A percentile compares a stretch with the other conserved stretches of the same genome.
phyloP scores from a whole-genome alignment of 2,888 invertebrate genomes.

The Pantelozetes paolii region DNA sequence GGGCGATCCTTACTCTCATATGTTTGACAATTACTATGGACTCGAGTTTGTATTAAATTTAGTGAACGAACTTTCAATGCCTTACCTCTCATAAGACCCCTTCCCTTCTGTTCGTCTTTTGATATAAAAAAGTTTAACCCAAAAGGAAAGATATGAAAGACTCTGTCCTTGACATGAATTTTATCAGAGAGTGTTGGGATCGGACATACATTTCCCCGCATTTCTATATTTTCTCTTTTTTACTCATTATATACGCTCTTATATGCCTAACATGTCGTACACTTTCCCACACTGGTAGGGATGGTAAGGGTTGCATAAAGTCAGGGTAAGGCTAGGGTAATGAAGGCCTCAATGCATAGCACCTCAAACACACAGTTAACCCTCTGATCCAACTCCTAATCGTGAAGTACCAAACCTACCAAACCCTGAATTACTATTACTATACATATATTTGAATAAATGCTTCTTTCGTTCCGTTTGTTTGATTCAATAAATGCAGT shows the following conservation, averaged over 20 bases:
- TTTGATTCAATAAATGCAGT: slow-evolving; percentile 30
- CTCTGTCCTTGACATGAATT: slow-evolving; percentile 27
- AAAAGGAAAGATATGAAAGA: slow-evolving; percentile 14
- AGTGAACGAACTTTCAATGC: neutral
- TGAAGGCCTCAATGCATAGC: neutral
- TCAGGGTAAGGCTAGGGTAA: slow-evolving; percentile 31
- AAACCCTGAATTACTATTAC: too few species aligned
- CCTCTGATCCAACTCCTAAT: slow-evolving; percentile 3
- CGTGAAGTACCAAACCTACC: slow-evolving; percentile 28
- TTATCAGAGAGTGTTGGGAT: neutral
- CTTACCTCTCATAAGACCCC: slow-evolving; percentile 11
- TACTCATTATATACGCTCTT: slow-evolving; percentile 8
- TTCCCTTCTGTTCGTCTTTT: slow-evolving; percentile 19
- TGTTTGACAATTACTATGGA: neutral
- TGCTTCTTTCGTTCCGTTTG: slow-evolving; percentile 33
- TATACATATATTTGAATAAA: slow-evolving; percentile 28
- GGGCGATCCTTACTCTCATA: slow-evolving; percentile 20
- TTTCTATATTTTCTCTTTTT: slow-evolving; percentile 18
- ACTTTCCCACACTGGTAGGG: slow-evolving; percentile 29
- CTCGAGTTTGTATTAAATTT: neutral
- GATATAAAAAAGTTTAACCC: slow-evolving; percentile 13
- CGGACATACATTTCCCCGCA: neutral
- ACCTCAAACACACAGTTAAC: slow-evolving; percentile 20
- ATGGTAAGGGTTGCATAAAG: slow-evolving; percentile 33
- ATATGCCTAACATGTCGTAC: slow-evolving; percentile 26